These are phyloP conservation scores for Vanacampus margaritifer DNA, from an alignment of 2,113 vertebrate genomes.

Conservation along the genomic window DNA sequence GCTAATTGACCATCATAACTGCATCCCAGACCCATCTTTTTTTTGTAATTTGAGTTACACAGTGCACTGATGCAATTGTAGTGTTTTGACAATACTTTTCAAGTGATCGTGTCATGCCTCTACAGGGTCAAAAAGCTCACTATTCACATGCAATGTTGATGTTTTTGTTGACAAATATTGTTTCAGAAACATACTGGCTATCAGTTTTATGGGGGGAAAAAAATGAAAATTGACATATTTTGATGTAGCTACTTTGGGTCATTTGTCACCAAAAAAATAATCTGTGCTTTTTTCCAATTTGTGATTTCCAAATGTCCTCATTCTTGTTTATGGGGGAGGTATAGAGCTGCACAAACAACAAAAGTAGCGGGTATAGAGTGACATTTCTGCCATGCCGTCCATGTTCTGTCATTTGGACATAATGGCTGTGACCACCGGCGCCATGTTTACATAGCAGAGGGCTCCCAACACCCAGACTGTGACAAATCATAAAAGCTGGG, in stretches of 20 bases:
- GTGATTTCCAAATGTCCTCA: slow-evolving; percentile 35
- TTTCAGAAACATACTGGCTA: slow-evolving; percentile 32
- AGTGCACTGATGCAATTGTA: slow-evolving; percentile 29
- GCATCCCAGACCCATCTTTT: slow-evolving; percentile 12
- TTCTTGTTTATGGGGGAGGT: slow-evolving; percentile 40
- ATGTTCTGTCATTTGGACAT: slow-evolving; percentile 72
- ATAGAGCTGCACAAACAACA: slow-evolving; percentile 30
- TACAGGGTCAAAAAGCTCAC: slow-evolving; percentile 24
- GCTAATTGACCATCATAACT: slow-evolving; percentile 56
- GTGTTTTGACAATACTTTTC: slow-evolving; percentile 3
- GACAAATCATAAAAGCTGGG: slow-evolving; percentile 77
- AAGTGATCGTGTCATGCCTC: slow-evolving; percentile 4
- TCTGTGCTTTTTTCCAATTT: slow-evolving; percentile 52
- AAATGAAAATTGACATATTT: slow-evolving; percentile 56
- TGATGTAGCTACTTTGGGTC: slow-evolving; percentile 41
- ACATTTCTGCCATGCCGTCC: slow-evolving; percentile 63
- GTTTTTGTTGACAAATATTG: slow-evolving; percentile 21
- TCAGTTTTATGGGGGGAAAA: slow-evolving; percentile 50
- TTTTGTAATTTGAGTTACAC: slow-evolving; percentile 41
- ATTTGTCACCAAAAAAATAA: slow-evolving; percentile 44
- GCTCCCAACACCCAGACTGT: slow-evolving; percentile 72
- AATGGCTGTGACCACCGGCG: slow-evolving; percentile 72
- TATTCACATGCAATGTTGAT: slow-evolving; percentile 17
- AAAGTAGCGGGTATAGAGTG: slow-evolving; percentile 54
- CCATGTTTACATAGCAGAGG: slow-evolving; percentile 74